Conservation (phyloP, 2,797 vertebrate species). For the Nannoperca australis region DNA sequence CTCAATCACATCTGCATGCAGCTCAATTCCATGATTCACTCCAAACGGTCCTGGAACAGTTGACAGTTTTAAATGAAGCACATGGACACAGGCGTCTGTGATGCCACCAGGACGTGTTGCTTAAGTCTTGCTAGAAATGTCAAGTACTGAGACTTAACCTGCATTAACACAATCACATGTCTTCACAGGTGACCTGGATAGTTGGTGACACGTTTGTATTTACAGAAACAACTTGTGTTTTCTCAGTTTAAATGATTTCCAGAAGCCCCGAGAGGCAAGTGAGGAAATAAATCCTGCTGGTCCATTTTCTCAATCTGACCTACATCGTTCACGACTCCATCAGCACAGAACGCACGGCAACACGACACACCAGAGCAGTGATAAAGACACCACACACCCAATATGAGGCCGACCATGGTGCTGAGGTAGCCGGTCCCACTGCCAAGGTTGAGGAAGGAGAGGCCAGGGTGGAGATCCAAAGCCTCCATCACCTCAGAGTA, state of each 20-base stretch:
- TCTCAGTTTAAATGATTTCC: no score
- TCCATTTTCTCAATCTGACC: no score
- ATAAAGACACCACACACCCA: slow-evolving; percentile 82
- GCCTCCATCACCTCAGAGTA: slow-evolving; percentile 99
- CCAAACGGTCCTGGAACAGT: slow-evolving; percentile 92
- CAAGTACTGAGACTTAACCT: neutral
- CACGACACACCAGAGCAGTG: neutral
- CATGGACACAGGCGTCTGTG: neutral
- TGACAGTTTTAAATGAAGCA: neutral
- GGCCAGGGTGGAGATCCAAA: slow-evolving; percentile 93
- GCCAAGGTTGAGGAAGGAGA: slow-evolving; percentile 96
- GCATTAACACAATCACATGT: neutral
- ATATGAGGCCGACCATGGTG: slow-evolving; percentile 97
- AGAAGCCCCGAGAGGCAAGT: no score
- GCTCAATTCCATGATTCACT: slow-evolving; percentile 95
- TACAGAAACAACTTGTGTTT: neutral
- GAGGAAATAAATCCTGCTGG: no score
- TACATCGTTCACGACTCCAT: no score
- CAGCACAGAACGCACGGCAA: no score
- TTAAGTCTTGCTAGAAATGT: neutral
- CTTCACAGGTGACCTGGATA: neutral
- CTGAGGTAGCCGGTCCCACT: slow-evolving; percentile 98
- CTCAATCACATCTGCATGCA: slow-evolving; percentile 94
- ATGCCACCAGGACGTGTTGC: neutral
- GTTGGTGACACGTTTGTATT: no score